Conservation (phyloP, 1,140 invertebrate species). For the Drosophila saltans region DNA sequence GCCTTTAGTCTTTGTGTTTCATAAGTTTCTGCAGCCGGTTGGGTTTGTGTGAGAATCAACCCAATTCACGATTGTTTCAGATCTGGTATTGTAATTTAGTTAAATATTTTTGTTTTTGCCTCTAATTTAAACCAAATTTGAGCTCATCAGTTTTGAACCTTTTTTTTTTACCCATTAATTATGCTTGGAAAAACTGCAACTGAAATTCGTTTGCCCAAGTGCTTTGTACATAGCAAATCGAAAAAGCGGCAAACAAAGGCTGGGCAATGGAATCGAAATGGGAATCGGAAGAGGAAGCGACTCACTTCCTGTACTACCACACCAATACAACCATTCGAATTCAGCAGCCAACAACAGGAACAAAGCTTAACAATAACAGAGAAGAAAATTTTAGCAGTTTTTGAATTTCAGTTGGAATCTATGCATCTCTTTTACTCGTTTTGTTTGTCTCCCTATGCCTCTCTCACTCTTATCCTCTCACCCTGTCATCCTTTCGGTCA, state of each 20-base stretch:
- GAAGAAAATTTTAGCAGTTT: constrained; percentile 13
- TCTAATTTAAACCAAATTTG: constrained; percentile 4
- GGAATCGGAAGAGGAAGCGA: constrained; percentile 24
- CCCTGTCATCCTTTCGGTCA: neutral
- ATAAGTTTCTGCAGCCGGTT: no score
- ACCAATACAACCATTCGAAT: neutral
- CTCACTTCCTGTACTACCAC: neutral
- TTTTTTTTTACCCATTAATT: constrained; percentile 4
- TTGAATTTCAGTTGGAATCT: constrained; percentile 26
- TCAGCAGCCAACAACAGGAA: constrained; percentile 10
- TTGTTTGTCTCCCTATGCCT: constrained; percentile 22
- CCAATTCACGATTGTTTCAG: no score
- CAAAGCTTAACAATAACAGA: constrained; percentile 8
- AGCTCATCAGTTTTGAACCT: constrained; percentile 8
- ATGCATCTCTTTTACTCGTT: constrained; percentile 17
- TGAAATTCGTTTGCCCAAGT: constrained; percentile 16
- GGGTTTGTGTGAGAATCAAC: no score
- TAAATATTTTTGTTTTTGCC: constrained; percentile 2
- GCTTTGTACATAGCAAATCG: constrained; percentile 18
- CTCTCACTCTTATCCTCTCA: neutral
- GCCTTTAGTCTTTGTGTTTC: no score
- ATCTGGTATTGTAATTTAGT: neutral
- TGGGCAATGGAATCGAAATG: constrained; percentile 14
- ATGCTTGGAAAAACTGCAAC: constrained; percentile 13
- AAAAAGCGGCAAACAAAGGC: constrained; percentile 13